Conservation (phyloP, 2,888 invertebrate species). For the Pheosia gnoma region DNA sequence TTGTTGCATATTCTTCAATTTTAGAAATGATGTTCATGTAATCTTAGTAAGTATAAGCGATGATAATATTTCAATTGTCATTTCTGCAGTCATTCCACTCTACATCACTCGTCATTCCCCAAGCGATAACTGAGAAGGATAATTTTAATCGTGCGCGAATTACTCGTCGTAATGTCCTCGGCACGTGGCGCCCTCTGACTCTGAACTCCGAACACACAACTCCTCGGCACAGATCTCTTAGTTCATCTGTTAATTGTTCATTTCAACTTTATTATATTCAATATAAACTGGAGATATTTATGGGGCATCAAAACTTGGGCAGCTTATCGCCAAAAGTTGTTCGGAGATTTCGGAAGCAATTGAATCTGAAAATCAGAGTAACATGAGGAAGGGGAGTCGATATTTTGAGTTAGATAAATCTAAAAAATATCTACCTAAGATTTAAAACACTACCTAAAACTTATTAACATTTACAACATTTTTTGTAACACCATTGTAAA, state of each 20-base stretch:
- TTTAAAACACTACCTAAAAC: too few species aligned
- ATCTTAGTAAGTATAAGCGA: too few species aligned
- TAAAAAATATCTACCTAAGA: too few species aligned
- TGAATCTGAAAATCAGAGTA: background rate
- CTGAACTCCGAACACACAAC: constrained; percentile 53
- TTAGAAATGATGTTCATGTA: too few species aligned
- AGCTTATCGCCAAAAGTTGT: constrained; percentile 34
- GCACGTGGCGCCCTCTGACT: constrained; percentile 73
- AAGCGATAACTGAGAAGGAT: constrained; percentile 78
- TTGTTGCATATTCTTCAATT: too few species aligned
- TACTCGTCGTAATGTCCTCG: constrained; percentile 68
- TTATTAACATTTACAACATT: too few species aligned
- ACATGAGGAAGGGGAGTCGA: background rate
- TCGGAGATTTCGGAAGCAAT: background rate
- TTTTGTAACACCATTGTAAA: too few species aligned
- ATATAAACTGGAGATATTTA: constrained; percentile 34
- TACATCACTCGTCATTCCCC: constrained; percentile 65
- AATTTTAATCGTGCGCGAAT: constrained; percentile 82
- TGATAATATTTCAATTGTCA: constrained; percentile 8
- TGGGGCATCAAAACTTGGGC: constrained; percentile 34
- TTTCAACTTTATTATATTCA: constrained; percentile 35
- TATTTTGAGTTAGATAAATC: background rate
- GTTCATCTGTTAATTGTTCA: constrained; percentile 54
- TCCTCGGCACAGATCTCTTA: constrained; percentile 55
- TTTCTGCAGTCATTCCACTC: constrained; percentile 41